Base-by-base conservation (phyloP, 2,797 vertebrate genomes). In the Lepus oiostolus region DNA sequence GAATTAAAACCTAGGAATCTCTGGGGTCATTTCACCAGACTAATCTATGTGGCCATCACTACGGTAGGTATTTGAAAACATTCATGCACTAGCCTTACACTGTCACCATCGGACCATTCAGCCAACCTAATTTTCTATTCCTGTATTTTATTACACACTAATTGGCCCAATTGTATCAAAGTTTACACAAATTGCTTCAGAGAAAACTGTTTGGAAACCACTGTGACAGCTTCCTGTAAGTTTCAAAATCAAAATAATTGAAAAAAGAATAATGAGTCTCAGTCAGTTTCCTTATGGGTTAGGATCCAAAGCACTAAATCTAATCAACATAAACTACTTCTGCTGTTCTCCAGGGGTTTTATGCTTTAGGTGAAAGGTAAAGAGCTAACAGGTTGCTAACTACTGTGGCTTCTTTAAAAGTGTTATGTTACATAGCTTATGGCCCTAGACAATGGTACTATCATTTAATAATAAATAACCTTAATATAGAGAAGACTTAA, bases 201-300 rank as follows among this genome's bases (percentile, higher is more conserved):
- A 94, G 75, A 88, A 88, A 86, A 80, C 5, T 17, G 26, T 72
- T 92, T 88, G 87, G 80, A 93, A 96, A 92, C 95, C 54, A 50
- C 70, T 81, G 81, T 68, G 68, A 95, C 91, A 84, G 54, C 24
- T 72, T 90, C 75, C 62, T 72, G 5, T 52, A 92, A 84, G 79
- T 94, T 93, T 93, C 26, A n/a, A 86, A 96, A 96, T 87, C 88
- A 95, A 86, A 91, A 72, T 95, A 93, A 96, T 95, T 88, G 63
- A 72, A 82, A 93, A 71, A 58, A 85, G 92, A 63, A 81, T 75
- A 87, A 42, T 26, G 35, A 13, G 2, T 79, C n/a, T 58, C 75
- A 52, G 35, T 93, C 77, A 79, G 68, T 90, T 88, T n/a, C 82
- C 62, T 84, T 77, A 68, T 17, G 16, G 14, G 16, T 72, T 90